These are phyloP conservation scores for Andrena chrysosceles DNA, from an alignment of 2,888 invertebrate genomes.

Conservation along the genomic window DNA sequence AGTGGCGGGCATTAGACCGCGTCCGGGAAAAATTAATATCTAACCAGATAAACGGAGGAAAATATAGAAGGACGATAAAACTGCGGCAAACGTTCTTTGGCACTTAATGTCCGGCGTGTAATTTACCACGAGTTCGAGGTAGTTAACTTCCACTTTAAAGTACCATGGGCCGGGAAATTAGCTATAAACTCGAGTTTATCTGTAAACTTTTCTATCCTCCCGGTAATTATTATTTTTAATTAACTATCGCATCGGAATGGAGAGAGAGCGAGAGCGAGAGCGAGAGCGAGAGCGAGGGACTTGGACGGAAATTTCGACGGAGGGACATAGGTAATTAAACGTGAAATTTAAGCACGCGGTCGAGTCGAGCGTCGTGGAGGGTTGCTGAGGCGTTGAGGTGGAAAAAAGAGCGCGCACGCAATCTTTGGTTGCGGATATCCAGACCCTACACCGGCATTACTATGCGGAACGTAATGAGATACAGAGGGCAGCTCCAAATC, in stretches of 20 bases:
- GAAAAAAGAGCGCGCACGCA: not conserved
- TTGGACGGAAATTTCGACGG: slow-evolving; percentile 4
- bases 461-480: not conserved
- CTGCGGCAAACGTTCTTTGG: slow-evolving; percentile 60
- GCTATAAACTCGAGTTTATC: slow-evolving; percentile 66
- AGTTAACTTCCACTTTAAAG: slow-evolving; percentile 71
- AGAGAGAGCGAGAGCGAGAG: not conserved
- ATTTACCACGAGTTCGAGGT: slow-evolving; percentile 69
- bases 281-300: no score
- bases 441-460: no score
- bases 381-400: not conserved
- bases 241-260: slow-evolving; percentile 40
- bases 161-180: slow-evolving; percentile 67
- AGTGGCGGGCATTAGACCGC: not conserved
- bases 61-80: slow-evolving; percentile 59
- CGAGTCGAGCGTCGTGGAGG: not conserved
- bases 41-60: slow-evolving; percentile 52
- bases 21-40: slow-evolving; percentile 53
- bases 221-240: slow-evolving; percentile 70
- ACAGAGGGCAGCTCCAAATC: not conserved
- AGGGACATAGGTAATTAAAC: slow-evolving; percentile 52
- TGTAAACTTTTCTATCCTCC: slow-evolving; percentile 64
- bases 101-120: slow-evolving; percentile 63
- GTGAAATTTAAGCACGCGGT: slow-evolving; percentile 17
- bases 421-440: no score